Evolutionary conservation across 2,113 vertebrate species (phyloP), one percentile per base, ranked within the genome.

Genomic region (Platysteira castanea): DNA sequence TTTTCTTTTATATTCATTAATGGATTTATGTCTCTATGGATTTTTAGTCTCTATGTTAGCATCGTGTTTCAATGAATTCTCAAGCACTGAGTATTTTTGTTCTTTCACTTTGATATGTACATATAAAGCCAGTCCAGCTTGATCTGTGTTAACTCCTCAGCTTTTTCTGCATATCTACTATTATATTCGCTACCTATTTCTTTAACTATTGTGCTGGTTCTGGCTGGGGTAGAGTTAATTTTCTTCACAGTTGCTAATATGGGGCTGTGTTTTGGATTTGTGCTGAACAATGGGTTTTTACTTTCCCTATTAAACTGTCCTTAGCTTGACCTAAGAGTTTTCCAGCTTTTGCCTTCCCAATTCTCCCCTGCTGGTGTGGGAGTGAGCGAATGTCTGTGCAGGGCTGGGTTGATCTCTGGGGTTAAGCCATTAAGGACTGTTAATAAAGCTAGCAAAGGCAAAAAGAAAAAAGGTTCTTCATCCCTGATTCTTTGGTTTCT

Each of bases 361-460:
- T 61, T 35, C 30, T 76, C n/a, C 22, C 20, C 24, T 67, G 31
- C 47, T 22, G 20, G 24, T 18, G 33, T 3, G 27, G 39, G 18
- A 37, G 33, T 33, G 68, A 65, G 12, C 0, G 1, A 81, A 8
- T 42, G 7, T 11, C 22, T 47, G 19, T n/a, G 44, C 0, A 0
- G 14, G 26, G 27, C 41, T 60, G 71, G 20, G 20, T 14, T 27
- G 12, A 26, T 27, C 30, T 18, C 47, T 31, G 41, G 30, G 54
- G 15, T 76, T 69, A 42, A 54, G 22, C 21, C 21, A 42, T 27
- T 44, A 35, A 68, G 28, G 60, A 11, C 17, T 61, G 20, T 9
- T 27, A 31, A 65, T 16, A 76, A 57, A 80, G 15, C 8, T 18
- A 70, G 15, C 16, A 73, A 76, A 83, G 19, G 7, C 7, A 69